A percentile compares a stretch with the other conserved stretches of the same genome.
Conservation (phyloP, 2,113 vertebrate genomes). For the Ammodytes dubius region DNA sequence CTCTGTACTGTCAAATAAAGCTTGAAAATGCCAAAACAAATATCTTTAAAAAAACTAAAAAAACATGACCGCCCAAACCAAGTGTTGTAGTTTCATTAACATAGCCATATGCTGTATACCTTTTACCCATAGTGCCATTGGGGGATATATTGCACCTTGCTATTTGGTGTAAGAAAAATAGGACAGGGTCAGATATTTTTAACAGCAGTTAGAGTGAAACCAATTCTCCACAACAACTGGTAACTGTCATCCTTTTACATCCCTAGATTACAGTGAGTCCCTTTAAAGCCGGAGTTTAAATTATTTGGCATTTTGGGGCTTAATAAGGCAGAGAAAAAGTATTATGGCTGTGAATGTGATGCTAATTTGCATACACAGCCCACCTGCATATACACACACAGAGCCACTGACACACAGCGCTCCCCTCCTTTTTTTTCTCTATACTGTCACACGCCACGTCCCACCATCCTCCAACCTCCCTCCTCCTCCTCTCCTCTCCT, state of each 20-base stretch:
- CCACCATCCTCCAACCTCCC: conserved; percentile 52
- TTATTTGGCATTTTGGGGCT: conserved; percentile 19
- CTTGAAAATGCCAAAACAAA: too few species aligned
- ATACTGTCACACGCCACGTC: conserved; percentile 49
- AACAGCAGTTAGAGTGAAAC: background rate
- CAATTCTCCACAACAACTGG: background rate
- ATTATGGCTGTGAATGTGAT: conserved; percentile 51
- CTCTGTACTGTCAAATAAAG: too few species aligned
- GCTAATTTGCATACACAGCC: conserved; percentile 50
- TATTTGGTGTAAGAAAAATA: background rate
- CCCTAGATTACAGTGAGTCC: conserved; percentile 22
- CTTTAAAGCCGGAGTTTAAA: conserved; percentile 28
- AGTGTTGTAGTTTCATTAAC: too few species aligned
- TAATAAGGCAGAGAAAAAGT: conserved; percentile 45
- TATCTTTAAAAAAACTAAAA: too few species aligned
- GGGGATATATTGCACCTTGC: background rate
- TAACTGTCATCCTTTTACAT: conserved; percentile 17
- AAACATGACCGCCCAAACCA: too few species aligned
- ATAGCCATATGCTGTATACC: too few species aligned
- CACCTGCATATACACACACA: conserved; percentile 38
- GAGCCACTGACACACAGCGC: conserved; percentile 28
- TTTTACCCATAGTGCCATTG: background rate
- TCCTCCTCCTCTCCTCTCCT: conserved; percentile 30
- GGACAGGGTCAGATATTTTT: background rate
- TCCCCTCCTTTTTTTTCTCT: conserved; percentile 23